Evolutionary conservation across 1,140 invertebrate species (phyloP), one percentile per base, ranked within the genome.

Genomic region (Archivesica marissinica): DNA sequence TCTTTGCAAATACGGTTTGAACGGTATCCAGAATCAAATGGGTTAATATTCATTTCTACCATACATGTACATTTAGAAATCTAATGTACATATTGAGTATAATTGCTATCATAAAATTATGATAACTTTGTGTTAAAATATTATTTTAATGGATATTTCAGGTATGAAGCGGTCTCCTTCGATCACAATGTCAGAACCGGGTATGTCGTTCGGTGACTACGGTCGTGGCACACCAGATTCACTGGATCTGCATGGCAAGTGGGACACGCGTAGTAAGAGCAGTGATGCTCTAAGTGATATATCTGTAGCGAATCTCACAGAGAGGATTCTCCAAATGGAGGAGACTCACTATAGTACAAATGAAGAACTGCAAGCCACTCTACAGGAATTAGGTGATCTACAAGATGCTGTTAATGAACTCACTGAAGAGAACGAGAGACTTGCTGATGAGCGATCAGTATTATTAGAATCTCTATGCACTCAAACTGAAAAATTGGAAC

Each of bases 301-400:
- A 20, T 98, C 97, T 13, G 97, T 98, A 75, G 97, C 97, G 1
- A 98, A 97, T 93, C 95, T 99, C 50, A 98, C 98, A 93, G 98
- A 98, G 92, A 96, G 97, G 89, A 98, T 98, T 88, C 95, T 97
- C 88, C 97, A 98, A 94, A 97, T 97, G 97, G 97, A 97, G 92
- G 97, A 97, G 93, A 97, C 96, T 23, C 96, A 97, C 91, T 97
- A 97, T 92, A 96, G 96, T 68, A 99, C 98, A n/a, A 98, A 97
- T 92, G 98, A 99, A 94, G 98, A 99, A 94, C 94, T 99, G 0
- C 98, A 99, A 94, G 98, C 98, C 0, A 99, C 98, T 0, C 95
- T 99, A 54, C 98, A 98, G 89, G 98, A 99, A 94, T 94, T 99
- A 75, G 96, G 97, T 44, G 98, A 99, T 93, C 94, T 99, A 41